Percentiles rank a stretch among this genome's conserved stretches.
These are phyloP conservation scores for Thera obeliscata DNA, from an alignment of 2,888 invertebrate species.

Conservation along the genomic window DNA sequence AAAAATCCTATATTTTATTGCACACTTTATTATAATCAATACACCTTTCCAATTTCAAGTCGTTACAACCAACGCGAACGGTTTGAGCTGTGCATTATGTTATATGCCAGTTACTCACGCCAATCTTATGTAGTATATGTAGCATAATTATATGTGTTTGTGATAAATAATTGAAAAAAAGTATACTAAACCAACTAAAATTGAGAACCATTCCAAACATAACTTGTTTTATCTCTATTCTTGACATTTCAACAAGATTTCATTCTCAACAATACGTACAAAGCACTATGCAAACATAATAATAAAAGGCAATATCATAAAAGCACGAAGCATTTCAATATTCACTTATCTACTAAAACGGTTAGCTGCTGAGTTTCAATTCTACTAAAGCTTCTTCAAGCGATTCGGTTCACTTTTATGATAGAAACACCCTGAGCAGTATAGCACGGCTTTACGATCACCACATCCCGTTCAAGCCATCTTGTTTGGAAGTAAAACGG, in stretches of 20 bases:
- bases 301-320: conserved; percentile 35
- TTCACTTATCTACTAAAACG: conserved; percentile 51
- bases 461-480: conserved; percentile 64
- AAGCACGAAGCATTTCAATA: conserved; percentile 46
- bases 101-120: too few species aligned
- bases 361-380: conserved; percentile 57
- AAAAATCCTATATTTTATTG: too few species aligned
- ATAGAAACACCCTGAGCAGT: conserved; percentile 66
- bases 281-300: conserved; percentile 19
- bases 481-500: conserved; percentile 67
- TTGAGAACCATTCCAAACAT: background rate
- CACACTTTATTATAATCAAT: too few species aligned
- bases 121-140: too few species aligned
- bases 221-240: background rate
- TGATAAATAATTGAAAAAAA: too few species aligned
- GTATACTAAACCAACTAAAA: too few species aligned
- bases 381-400: conserved; percentile 56
- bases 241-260: background rate
- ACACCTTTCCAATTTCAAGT: too few species aligned
- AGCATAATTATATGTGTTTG: too few species aligned
- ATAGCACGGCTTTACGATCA: conserved; percentile 70
- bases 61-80: too few species aligned
- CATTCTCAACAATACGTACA: background rate
- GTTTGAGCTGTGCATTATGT: too few species aligned
- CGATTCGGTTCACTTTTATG: conserved; percentile 67